Base-by-base conservation (phyloP, 2,797 vertebrate species). In the Melanogrammus aeglefinus region DNA sequence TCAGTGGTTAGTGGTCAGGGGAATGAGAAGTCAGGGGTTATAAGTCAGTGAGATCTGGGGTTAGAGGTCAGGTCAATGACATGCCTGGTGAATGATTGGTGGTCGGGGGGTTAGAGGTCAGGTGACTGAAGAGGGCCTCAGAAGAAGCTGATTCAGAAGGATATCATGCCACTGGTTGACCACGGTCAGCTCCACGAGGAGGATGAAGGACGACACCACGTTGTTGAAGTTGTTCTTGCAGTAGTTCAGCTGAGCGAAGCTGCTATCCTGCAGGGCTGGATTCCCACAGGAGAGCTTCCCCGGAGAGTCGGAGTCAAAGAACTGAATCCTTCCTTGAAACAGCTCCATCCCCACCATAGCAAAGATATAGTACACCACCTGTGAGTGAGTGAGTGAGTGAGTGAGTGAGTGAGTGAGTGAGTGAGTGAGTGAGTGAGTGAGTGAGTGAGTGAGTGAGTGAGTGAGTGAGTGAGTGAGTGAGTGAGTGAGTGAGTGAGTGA, bases 81-180 rank as follows among this genome's bases (percentile, higher is more conserved):
- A 39, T 7, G 38, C 12, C 41, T 6, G 14, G 41, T 39, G 38
- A 39, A 73, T 33, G 2, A 33, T 33, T 33, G 38, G 38, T 33
- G 38, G 38, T 39, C 38, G 1, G 9, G 38, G 38, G 12, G 14
- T 63, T 4, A 63, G 57, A 63, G 21, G 21, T 24, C 21, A 63
- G 57, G 57, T 33, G 38, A 39, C 38, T 16, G 70, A 72, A 4
- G 13, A 29, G 14, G 71, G 10, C 35, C 6, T 18, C 75, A 66
- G 18, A n/a, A 16, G 18, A 21, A 10, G 31, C 1, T 35, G 63
- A 2, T 24, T 27, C 3, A 72, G 35, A 94, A 98, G 97, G 97
- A 98, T 98, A 99, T 97, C 90, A 0, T 98, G 96, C 97, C 97
- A 97, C 88, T 98, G 97, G 91, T 99, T 98, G 82, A 99, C 97